phyloP scores from a whole-genome alignment of 2,113 vertebrate species.

The Serilophus lunatus region DNA sequence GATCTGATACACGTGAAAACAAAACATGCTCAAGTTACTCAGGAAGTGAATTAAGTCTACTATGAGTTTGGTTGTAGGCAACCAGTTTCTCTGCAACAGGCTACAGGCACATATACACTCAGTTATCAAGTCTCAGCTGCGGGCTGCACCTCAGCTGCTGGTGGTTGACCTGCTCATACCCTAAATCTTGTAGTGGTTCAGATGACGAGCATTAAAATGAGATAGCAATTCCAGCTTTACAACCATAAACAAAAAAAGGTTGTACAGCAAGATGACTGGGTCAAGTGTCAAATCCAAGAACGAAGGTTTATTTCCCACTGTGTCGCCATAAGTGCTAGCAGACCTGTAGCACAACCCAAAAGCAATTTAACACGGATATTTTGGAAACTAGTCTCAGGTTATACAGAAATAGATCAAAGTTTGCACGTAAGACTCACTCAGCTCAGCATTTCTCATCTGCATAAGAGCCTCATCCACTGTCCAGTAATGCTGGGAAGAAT shows the following conservation, averaged over 20 bases:
- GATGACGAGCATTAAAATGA: neutral
- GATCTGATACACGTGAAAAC: neutral
- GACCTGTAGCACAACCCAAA: neutral
- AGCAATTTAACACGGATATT: neutral
- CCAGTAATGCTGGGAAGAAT: neutral
- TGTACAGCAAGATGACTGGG: neutral
- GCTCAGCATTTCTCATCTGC: neutral
- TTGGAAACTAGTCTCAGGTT: neutral
- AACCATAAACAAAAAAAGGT: neutral
- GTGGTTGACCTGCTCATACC: neutral
- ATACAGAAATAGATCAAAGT: neutral
- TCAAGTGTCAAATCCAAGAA: neutral
- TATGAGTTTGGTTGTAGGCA: neutral
- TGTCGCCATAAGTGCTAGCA: neutral
- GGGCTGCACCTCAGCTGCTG: neutral
- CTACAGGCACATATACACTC: neutral
- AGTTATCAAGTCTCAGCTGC: neutral
- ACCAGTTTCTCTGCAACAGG: neutral
- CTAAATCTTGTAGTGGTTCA: neutral
- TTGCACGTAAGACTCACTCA: neutral
- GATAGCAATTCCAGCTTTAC: neutral
- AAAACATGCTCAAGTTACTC: neutral
- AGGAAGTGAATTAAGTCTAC: conserved; percentile 33
- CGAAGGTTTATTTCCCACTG: neutral
- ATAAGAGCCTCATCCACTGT: neutral